Base-by-base conservation (phyloP, 2,113 vertebrate genomes). In the Halichoeres trimaculatus region DNA sequence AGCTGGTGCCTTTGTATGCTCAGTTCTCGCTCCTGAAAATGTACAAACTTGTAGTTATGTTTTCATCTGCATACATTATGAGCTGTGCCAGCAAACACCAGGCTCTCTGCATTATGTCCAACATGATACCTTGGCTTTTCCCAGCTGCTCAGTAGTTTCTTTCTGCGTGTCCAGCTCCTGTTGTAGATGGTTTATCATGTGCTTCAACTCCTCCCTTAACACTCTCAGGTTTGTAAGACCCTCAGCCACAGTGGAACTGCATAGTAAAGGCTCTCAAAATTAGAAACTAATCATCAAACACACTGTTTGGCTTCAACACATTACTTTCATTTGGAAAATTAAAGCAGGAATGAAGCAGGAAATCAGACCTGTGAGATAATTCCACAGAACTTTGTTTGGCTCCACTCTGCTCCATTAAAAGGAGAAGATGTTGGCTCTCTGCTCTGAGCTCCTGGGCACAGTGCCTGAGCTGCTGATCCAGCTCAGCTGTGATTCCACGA, bases 1-100 rank as follows among this genome's bases (percentile, higher is more conserved):
- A 94, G 50, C 81, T 92, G 89, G 16, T 93, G 85, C 34, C 57
- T 88, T 77, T 93, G 88, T 57, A 88, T 62, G 53, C 68, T 83
- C 53, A 92, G 35, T 50, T 92, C 90, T 17, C 8, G 47, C 62
- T 92, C 90, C 95, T 95, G 78, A 47, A 76, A 81, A 30, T 41
- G 54, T 9, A n/a, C 51, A 12, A 50, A 70, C 4, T 36, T 22
- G 10, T 16, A 56, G n/a, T n/a, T 16, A 16, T 74, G 55, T 45
- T 30, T 40, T 35, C 3, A 30, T 41, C 14, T 19, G 9, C 24
- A 10, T 1, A 34, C 65, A 26, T 45, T 23, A 53, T 16, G 24
- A 34, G 34, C 23, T 66, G 19, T 13, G 48, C 56, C n/a, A 80
- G 8, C 10, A 52, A 78, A 36, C 55, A 47, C 0, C 9, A 10